Percentiles rank a stretch among this genome's conserved stretches.
Conservation (phyloP, 2,888 invertebrate species). For the Marronus borbonicus region DNA sequence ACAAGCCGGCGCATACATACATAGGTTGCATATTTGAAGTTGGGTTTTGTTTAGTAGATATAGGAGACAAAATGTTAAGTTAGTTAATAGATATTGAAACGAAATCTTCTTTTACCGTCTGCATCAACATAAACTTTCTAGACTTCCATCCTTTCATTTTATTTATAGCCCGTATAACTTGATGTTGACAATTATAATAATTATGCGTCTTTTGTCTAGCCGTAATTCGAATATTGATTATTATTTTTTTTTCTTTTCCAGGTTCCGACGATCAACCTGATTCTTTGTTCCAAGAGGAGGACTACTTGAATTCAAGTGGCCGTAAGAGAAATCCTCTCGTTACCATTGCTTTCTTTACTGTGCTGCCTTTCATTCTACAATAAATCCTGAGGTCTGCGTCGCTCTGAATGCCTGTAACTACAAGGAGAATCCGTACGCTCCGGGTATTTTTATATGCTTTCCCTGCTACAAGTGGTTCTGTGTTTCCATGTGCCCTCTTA, state of each 20-base stretch:
- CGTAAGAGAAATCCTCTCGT: slow-evolving; percentile 54
- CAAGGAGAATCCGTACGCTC: slow-evolving; percentile 50
- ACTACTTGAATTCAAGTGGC: slow-evolving; percentile 59
- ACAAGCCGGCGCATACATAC: too few species aligned
- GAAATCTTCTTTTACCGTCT: too few species aligned
- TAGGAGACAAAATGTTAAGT: too few species aligned
- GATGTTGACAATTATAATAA: too few species aligned
- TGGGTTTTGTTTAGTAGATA: too few species aligned
- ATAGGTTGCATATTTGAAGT: too few species aligned
- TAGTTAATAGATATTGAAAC: too few species aligned
- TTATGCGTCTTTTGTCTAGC: background rate
- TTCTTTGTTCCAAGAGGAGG: slow-evolving; percentile 63
- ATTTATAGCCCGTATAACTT: too few species aligned
- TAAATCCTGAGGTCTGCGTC: slow-evolving; percentile 59
- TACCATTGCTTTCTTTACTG: slow-evolving; percentile 59
- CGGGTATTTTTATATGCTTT: slow-evolving; percentile 64
- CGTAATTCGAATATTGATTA: slow-evolving; percentile 3
- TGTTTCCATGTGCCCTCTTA: slow-evolving; percentile 43
- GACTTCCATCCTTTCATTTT: too few species aligned
- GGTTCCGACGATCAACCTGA: slow-evolving; percentile 63
- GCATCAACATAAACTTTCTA: too few species aligned
- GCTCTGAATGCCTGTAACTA: slow-evolving; percentile 42
- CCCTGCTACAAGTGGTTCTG: slow-evolving; percentile 61
- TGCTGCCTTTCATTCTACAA: slow-evolving; percentile 63
- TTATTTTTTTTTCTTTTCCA: slow-evolving; percentile 56